phyloP scores from a whole-genome alignment of 2,888 invertebrate species.

The Pheosia gnoma region DNA sequence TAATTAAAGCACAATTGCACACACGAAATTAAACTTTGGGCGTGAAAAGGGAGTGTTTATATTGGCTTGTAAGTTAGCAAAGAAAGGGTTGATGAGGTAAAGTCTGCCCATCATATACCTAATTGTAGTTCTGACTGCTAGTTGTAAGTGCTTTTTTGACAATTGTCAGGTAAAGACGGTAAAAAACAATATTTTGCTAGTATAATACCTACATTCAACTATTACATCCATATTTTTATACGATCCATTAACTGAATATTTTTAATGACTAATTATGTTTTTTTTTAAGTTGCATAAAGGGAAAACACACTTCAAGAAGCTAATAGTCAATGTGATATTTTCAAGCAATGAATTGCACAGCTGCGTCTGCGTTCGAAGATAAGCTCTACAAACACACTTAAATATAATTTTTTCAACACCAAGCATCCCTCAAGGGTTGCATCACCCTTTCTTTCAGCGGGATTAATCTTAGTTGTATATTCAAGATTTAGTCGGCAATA shows the following conservation, averaged over 20 bases:
- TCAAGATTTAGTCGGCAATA: constrained; percentile 82
- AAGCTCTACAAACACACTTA: constrained; percentile 11
- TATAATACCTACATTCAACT: too few species aligned
- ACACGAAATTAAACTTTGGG: constrained; percentile 33
- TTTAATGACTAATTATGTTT: too few species aligned
- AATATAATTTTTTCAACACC: constrained; percentile 32
- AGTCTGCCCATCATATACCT: too few species aligned
- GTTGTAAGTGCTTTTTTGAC: too few species aligned
- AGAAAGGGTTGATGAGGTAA: too few species aligned
- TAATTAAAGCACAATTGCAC: constrained; percentile 39
- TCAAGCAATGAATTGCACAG: neutral
- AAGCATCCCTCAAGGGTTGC: constrained; percentile 59
- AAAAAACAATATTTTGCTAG: too few species aligned
- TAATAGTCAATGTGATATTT: neutral
- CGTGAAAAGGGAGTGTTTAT: constrained; percentile 18
- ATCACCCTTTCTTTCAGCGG: constrained; percentile 79
- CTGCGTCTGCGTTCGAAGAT: constrained; percentile 1
- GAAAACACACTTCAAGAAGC: too few species aligned
- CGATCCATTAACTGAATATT: too few species aligned
- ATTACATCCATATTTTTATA: too few species aligned
- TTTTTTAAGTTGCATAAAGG: too few species aligned
- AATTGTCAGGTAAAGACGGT: too few species aligned
- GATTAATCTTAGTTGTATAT: constrained; percentile 84
- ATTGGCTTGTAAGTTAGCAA: neutral
- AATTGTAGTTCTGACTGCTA: too few species aligned